phyloP scores from a whole-genome alignment of 2,797 vertebrate genomes.

The Macropus fuliginosus region DNA sequence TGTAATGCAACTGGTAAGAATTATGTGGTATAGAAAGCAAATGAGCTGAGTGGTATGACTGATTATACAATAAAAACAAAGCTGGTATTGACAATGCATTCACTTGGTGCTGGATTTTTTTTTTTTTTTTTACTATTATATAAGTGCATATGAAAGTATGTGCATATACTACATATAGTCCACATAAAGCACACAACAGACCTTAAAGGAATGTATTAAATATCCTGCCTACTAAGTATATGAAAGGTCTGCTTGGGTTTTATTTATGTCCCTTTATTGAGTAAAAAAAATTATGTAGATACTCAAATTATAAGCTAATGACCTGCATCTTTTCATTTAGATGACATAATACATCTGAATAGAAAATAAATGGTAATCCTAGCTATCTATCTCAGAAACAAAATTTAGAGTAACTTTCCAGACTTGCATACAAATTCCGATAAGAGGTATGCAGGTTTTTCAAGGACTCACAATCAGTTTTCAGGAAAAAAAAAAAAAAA shows the following conservation, averaged over 20 bases:
- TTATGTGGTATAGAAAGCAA: conserved; percentile 50
- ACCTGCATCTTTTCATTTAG: conserved; percentile 81
- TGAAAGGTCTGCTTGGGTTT: conserved; percentile 75
- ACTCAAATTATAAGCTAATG: conserved; percentile 80
- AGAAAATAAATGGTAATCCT: conserved; percentile 82
- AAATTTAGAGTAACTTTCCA: conserved; percentile 79
- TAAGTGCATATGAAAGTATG: conserved; percentile 62
- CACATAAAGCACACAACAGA: conserved; percentile 65
- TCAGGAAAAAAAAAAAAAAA: conserved; percentile 61
- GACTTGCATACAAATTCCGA: conserved; percentile 73
- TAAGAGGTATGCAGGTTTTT: conserved; percentile 61
- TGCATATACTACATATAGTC: conserved; percentile 73
- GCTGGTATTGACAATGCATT: background rate
- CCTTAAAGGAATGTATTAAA: conserved; percentile 75
- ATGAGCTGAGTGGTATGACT: conserved; percentile 11
- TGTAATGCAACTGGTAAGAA: conserved; percentile 6
- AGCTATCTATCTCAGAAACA: conserved; percentile 74
- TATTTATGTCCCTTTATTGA: conserved; percentile 77
- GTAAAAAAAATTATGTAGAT: conserved; percentile 77
- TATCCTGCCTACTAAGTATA: conserved; percentile 66
- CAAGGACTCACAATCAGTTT: conserved; percentile 78
- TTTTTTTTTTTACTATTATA: conserved; percentile 48
- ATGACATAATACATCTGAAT: conserved; percentile 76
- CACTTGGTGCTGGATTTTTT: conserved; percentile 49
- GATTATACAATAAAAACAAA: conserved; percentile 47